Conservation (phyloP, 2,797 vertebrate species). For the Taeniopygia guttata region DNA sequence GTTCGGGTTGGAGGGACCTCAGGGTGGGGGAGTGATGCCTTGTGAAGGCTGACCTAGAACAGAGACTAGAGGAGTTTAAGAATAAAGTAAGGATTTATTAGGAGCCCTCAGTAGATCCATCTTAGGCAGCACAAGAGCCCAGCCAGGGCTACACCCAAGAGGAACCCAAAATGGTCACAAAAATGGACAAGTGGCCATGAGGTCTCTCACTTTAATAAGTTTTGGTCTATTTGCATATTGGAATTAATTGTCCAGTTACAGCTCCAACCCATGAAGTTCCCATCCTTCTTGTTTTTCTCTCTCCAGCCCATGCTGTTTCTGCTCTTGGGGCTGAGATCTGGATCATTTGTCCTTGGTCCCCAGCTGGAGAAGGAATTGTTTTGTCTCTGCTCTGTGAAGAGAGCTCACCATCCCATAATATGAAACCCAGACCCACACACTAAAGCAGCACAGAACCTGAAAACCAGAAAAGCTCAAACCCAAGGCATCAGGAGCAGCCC, state of each 20-base stretch:
- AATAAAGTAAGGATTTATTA: background rate
- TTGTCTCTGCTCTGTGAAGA: background rate
- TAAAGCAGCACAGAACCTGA: background rate
- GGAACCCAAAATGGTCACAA: background rate
- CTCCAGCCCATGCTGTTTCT: background rate
- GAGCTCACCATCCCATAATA: background rate
- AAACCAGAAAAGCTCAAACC: background rate
- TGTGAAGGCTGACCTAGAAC: background rate
- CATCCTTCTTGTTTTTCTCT: background rate
- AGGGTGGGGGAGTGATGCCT: background rate
- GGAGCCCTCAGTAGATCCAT: background rate
- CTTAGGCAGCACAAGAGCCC: background rate
- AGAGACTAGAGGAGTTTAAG: background rate
- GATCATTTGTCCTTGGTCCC: background rate
- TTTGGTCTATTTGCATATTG: background rate
- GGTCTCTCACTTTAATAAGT: background rate
- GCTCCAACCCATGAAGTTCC: background rate
- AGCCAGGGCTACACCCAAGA: background rate
- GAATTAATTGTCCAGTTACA: background rate
- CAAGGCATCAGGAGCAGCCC: background rate
- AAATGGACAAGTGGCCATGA: accelerated
- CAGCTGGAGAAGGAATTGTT: background rate
- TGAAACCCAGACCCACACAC: background rate
- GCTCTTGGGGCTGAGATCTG: background rate
- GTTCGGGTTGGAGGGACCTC: background rate